These are phyloP conservation scores for Brachionus asplanchnoidis DNA, from an alignment of 1,140 invertebrate species.

Conservation along the genomic window DNA sequence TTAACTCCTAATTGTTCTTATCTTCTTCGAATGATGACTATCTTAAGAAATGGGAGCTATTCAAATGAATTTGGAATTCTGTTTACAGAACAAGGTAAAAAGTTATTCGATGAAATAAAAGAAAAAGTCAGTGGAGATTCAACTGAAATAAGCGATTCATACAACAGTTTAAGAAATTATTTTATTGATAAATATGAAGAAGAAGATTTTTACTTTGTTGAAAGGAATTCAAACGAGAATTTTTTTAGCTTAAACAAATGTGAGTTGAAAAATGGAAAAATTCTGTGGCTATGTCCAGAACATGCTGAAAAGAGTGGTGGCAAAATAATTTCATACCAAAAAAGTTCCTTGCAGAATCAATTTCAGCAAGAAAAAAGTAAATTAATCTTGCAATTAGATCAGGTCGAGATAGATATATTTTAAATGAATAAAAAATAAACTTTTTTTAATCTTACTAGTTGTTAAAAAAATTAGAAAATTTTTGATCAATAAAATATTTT, in stretches of 20 bases:
- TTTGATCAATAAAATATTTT: too few species aligned
- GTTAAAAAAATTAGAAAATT: too few species aligned
- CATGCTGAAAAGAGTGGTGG: slow-evolving; percentile 43
- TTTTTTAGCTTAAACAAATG: slow-evolving; percentile 43
- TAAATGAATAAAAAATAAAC: not conserved
- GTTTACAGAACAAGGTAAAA: not conserved
- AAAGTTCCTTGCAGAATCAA: not conserved
- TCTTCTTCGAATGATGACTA: slow-evolving; percentile 26
- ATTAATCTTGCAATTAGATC: not conserved
- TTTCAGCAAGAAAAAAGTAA: slow-evolving; percentile 2
- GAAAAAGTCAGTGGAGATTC: not conserved
- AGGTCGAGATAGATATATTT: not conserved
- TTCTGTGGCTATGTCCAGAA: slow-evolving; percentile 51
- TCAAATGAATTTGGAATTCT: not conserved
- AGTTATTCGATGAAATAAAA: not conserved
- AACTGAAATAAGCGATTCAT: not conserved
- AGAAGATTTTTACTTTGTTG: not conserved
- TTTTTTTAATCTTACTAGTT: too few species aligned
- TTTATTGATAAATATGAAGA: not conserved
- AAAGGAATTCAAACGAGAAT: not conserved
- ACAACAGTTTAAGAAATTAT: slow-evolving; percentile 8
- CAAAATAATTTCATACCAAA: not conserved
- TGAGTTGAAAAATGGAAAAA: slow-evolving; percentile 53
- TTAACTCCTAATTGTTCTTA: not conserved
- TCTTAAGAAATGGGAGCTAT: not conserved